Conservation (phyloP, 2,113 vertebrate species). For the Xenopus borealis region DNA sequence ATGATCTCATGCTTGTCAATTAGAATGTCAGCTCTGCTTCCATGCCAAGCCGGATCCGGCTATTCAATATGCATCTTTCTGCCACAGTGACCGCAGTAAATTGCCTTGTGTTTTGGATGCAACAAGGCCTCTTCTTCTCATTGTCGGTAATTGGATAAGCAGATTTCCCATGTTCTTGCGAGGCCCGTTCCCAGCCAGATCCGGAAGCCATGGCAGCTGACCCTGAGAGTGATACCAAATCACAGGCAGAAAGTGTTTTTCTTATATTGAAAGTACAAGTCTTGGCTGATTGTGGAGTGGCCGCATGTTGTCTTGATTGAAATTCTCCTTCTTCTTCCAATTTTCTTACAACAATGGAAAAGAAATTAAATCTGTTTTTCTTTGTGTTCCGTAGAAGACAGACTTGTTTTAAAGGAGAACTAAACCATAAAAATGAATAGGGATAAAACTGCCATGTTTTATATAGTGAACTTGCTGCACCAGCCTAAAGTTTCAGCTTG, state of each 20-base stretch:
- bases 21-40: too few relatives aligned
- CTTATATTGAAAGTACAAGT: background rate
- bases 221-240: background rate
- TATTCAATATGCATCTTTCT: background rate
- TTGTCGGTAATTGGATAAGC: background rate
- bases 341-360: background rate
- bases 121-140: background rate
- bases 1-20: too few relatives aligned
- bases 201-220: background rate
- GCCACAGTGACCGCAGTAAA: background rate
- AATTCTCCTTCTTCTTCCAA: background rate
- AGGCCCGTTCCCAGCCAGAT: background rate
- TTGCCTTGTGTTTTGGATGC: background rate
- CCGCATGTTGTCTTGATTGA: background rate
- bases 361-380: background rate
- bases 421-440: too few relatives aligned
- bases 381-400: too few relatives aligned
- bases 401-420: too few relatives aligned
- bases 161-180: background rate
- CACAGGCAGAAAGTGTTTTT: background rate
- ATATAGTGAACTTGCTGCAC: too few relatives aligned
- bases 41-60: too few relatives aligned
- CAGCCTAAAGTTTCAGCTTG: too few relatives aligned
- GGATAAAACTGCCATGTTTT: too few relatives aligned
- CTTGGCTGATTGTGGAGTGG: background rate